Percentiles rank a stretch among this genome's conserved stretches.
phyloP scores from a whole-genome alignment of 2,888 invertebrate genomes.

The Epistrophe eligans region DNA sequence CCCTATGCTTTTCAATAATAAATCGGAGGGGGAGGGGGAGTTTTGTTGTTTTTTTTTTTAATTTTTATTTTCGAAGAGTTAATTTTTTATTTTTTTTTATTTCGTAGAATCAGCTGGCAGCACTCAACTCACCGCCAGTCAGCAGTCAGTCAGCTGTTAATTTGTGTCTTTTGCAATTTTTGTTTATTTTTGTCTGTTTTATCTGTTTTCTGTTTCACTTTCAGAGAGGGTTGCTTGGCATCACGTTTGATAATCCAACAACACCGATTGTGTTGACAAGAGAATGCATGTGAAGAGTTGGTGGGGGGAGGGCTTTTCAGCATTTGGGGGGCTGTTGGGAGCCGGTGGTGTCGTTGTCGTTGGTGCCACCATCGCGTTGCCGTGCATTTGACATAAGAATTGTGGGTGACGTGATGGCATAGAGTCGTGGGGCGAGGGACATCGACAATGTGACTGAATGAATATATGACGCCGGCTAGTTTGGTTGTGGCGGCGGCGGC shows the following conservation, averaged over 20 bases:
- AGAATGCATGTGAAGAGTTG: not conserved
- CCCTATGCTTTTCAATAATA: constrained; percentile 2
- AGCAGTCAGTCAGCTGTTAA: constrained; percentile 29
- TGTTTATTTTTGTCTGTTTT: not conserved
- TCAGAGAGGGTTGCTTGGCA: constrained; percentile 28
- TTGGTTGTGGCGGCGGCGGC: not conserved
- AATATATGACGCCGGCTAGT: constrained; percentile 38
- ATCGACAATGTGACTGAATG: constrained; percentile 11
- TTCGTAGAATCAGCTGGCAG: constrained; percentile 37
- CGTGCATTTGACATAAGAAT: constrained; percentile 44
- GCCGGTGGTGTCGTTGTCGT: constrained; percentile 3
- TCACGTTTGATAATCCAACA: constrained; percentile 24
- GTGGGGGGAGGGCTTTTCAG: not conserved
- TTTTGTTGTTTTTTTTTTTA: not conserved
- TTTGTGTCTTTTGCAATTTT: constrained; percentile 19
- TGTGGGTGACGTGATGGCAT: constrained; percentile 46
- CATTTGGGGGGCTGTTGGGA: not conserved
- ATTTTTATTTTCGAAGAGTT: not conserved
- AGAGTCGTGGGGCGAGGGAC: not conserved
- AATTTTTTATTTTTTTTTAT: constrained; percentile 1
- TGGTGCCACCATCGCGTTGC: constrained; percentile 6
- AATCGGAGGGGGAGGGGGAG: not conserved
- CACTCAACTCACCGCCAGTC: not conserved
- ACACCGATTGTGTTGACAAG: constrained; percentile 6
- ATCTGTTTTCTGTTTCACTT: constrained; percentile 11